Evolutionary conservation across 2,797 vertebrate species (phyloP).

Genomic region (Leuciscus waleckii): DNA sequence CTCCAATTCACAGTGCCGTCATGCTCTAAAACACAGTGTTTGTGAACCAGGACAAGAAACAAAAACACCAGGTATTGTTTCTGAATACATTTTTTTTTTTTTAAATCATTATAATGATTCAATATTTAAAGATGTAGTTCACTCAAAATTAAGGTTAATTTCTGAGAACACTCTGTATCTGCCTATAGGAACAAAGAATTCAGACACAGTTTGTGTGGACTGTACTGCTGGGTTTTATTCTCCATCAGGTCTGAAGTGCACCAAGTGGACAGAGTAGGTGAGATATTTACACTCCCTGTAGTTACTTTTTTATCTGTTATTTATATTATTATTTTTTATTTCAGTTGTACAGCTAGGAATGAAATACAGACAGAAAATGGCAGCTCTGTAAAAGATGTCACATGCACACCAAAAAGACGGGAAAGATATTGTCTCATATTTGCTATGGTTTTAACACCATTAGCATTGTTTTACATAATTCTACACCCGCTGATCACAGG

Average conservation of each 20-base stretch:
- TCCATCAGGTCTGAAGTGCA: conserved; percentile 55
- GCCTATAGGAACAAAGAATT: conserved; percentile 61
- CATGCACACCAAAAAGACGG: neutral
- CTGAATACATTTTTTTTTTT: neutral
- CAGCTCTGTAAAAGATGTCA: conserved; percentile 16
- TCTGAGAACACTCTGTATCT: neutral
- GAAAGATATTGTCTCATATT: neutral
- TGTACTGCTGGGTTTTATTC: conserved; percentile 62
- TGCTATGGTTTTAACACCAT: neutral
- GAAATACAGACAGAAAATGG: neutral
- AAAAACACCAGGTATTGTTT: conserved; percentile 60
- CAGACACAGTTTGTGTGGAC: conserved; percentile 63
- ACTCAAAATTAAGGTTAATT: neutral
- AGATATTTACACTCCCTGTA: neutral
- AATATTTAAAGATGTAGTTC: neutral
- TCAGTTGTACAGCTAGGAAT: neutral
- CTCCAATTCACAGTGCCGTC: conserved; percentile 31
- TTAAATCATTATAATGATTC: neutral
- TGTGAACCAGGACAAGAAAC: conserved; percentile 58
- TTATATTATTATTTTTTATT: neutral
- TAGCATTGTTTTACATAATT: accelerated
- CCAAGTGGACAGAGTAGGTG: conserved; percentile 62
- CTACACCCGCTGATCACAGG: neutral
- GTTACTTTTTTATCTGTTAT: neutral
- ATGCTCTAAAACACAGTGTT: conserved; percentile 22